A percentile compares a stretch with the other conserved stretches of the same genome.
Evolutionary conservation across 2,113 vertebrate species (phyloP).

Genomic region (Cephalopholis sonnerati): DNA sequence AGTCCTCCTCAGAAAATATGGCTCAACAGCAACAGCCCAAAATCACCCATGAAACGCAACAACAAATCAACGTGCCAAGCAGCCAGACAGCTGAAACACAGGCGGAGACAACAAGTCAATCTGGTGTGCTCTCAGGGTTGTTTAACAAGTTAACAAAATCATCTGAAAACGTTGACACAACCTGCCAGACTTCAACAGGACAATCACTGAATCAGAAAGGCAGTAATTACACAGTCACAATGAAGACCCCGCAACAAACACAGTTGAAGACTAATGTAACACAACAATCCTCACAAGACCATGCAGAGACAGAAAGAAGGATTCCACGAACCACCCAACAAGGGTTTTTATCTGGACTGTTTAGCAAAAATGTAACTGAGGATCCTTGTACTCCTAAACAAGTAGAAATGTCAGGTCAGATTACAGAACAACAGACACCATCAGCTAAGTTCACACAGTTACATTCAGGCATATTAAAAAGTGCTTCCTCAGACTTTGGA

Average conservation of each 20-base stretch:
- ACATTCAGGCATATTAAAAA: constrained; percentile 81
- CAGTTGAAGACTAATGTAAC: constrained; percentile 26
- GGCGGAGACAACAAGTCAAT: constrained; percentile 51
- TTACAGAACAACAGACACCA: constrained; percentile 53
- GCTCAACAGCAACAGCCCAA: constrained; percentile 52
- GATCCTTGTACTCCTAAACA: constrained; percentile 61
- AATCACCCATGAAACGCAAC: constrained; percentile 46
- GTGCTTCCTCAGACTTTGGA: constrained; percentile 53
- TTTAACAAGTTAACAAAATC: constrained; percentile 82
- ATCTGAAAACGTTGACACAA: constrained; percentile 72
- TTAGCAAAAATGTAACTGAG: constrained; percentile 80
- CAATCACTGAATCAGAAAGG: constrained; percentile 35
- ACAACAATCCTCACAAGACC: constrained; percentile 49
- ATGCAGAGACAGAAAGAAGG: constrained; percentile 47
- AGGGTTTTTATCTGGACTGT: constrained; percentile 85
- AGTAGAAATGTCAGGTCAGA: constrained; percentile 66
- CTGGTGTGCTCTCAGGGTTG: constrained; percentile 81
- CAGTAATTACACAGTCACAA: constrained; percentile 7
- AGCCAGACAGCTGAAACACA: constrained; percentile 45
- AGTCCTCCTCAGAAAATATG: constrained; percentile 81
- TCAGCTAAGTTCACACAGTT: constrained; percentile 67
- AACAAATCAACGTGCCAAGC: constrained; percentile 37
- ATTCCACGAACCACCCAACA: constrained; percentile 48
- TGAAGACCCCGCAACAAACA: constrained; percentile 37
- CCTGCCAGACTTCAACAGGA: constrained; percentile 45